Evolutionary conservation across 2,113 vertebrate genomes (phyloP).

Genomic region (Myotis yumanensis): DNA sequence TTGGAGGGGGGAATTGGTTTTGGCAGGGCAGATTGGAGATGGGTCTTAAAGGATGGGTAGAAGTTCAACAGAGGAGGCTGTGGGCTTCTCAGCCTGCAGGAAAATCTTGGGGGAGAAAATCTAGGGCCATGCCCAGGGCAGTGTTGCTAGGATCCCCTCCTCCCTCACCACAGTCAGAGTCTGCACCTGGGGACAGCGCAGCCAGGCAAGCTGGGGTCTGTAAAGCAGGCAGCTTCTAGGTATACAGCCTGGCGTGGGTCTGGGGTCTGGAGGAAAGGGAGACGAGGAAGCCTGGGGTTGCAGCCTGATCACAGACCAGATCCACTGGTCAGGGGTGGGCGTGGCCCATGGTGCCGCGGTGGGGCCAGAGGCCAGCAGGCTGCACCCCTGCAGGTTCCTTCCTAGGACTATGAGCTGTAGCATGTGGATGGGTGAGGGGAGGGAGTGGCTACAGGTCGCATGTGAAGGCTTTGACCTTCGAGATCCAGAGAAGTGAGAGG

Average conservation of each 20-base stretch:
- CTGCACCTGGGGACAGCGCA: background rate
- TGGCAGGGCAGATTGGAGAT: background rate
- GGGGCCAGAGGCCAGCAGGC: background rate
- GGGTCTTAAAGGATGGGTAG: background rate
- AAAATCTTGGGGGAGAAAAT: background rate
- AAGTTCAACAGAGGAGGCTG: background rate
- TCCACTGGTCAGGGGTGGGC: background rate
- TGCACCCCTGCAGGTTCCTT: background rate
- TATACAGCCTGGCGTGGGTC: background rate
- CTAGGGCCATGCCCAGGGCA: background rate
- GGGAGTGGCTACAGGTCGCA: background rate
- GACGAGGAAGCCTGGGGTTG: background rate
- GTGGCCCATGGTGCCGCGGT: background rate
- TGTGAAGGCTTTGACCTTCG: background rate
- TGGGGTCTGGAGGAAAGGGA: background rate
- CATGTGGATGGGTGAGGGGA: background rate
- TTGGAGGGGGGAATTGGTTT: background rate
- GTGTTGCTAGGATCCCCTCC: background rate
- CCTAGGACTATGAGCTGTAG: background rate
- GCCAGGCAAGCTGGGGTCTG: background rate
- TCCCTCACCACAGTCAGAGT: background rate
- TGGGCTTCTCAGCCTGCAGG: background rate
- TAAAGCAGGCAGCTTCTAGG: background rate
- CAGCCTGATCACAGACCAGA: background rate
- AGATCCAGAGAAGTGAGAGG: background rate